These are phyloP conservation scores for Oncorhynchus tshawytscha DNA, from an alignment of 2,113 vertebrate genomes.

Conservation along the genomic window DNA sequence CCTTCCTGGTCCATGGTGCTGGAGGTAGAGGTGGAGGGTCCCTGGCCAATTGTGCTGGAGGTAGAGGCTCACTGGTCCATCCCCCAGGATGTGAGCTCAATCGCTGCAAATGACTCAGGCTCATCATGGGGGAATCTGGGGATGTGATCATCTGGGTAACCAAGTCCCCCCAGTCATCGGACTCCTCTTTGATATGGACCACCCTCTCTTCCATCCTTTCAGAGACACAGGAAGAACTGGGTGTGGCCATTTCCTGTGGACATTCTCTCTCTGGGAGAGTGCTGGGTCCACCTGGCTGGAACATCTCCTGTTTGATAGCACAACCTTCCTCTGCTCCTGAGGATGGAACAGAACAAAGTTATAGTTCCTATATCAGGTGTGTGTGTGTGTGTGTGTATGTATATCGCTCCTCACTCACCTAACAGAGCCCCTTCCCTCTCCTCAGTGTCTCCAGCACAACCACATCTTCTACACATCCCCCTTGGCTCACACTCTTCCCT, in stretches of 20 bases:
- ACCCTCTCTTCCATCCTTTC: not conserved
- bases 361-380: too few relatives aligned
- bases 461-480: conserved; percentile 29
- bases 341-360: too few relatives aligned
- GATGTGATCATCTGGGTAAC: not conserved
- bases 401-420: too few relatives aligned
- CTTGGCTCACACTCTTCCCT: not conserved
- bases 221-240: too few relatives aligned
- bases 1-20: not conserved
- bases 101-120: not conserved
- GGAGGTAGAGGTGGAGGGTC: not conserved
- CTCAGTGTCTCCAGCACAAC: conserved; percentile 11
- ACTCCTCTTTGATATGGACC: conserved; percentile 19
- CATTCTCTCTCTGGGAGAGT: too few relatives aligned
- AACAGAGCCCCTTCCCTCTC: not conserved
- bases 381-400: too few relatives aligned
- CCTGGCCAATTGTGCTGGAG: conserved; percentile 2
- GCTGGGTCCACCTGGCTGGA: too few relatives aligned
- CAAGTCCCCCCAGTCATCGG: not conserved
- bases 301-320: too few relatives aligned
- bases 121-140: not conserved
- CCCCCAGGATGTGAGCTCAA: not conserved
- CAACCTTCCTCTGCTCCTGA: too few relatives aligned
- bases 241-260: too few relatives aligned
- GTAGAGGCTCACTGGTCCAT: conserved; percentile 14